Conservation (phyloP, 2,888 invertebrate genomes). For the Prenolepis imparis region DNA sequence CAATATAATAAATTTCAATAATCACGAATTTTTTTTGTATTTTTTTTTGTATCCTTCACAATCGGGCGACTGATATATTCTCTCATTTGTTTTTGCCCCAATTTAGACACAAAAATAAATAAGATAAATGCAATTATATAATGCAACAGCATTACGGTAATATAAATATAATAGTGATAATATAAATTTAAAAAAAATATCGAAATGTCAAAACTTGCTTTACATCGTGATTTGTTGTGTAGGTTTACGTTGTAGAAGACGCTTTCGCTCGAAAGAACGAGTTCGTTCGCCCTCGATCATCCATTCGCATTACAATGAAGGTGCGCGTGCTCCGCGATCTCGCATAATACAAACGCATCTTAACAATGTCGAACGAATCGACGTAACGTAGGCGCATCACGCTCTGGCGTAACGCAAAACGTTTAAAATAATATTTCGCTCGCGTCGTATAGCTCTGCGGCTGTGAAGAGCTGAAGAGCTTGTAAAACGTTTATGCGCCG, state of each 20-base stretch:
- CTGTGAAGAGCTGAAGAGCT: conserved; percentile 59
- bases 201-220: not conserved
- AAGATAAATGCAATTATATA: not conserved
- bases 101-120: not conserved
- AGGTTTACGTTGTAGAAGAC: not conserved
- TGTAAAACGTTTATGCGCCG: conserved; percentile 72
- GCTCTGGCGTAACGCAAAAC: conserved; percentile 53
- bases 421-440: conserved; percentile 49
- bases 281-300: not conserved
- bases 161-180: not conserved
- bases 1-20: not conserved
- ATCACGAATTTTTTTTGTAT: not conserved
- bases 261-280: not conserved
- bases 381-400: conserved; percentile 18
- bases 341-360: conserved; percentile 34
- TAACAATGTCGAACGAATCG: conserved; percentile 53
- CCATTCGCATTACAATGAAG: not conserved
- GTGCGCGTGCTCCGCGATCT: not conserved
- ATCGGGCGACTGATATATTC: not conserved
- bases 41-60: not conserved
- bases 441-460: conserved; percentile 41
- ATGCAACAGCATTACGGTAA: not conserved
- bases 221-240: not conserved
- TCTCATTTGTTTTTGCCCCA: not conserved
- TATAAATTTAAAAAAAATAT: not conserved